These are phyloP conservation scores for Rhagophthalmus giganteus DNA, from an alignment of 2,888 invertebrate genomes.

Conservation along the genomic window DNA sequence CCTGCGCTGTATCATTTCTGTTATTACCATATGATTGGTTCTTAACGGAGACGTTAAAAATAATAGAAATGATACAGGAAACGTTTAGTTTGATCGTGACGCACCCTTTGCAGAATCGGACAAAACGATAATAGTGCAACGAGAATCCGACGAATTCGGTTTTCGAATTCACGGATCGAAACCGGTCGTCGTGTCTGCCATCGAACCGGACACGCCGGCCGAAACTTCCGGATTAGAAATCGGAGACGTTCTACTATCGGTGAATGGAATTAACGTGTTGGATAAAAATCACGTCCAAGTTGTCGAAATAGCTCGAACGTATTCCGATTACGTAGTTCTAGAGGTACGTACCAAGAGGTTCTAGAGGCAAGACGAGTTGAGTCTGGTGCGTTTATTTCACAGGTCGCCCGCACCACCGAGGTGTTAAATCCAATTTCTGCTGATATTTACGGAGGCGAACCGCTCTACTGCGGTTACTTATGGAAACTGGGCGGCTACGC, in stretches of 20 bases:
- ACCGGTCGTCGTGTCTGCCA: constrained; percentile 94
- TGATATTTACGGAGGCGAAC: constrained; percentile 63
- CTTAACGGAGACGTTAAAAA: no score
- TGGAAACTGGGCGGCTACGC: constrained; percentile 71
- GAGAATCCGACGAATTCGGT: constrained; percentile 88
- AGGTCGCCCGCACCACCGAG: constrained; percentile 85
- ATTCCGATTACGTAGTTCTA: constrained; percentile 81
- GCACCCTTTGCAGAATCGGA: constrained; percentile 85
- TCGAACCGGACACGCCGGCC: constrained; percentile 92
- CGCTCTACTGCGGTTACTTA: constrained; percentile 74
- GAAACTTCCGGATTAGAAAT: constrained; percentile 90
- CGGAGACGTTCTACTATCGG: constrained; percentile 90
- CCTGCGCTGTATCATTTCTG: no score
- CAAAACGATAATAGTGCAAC: constrained; percentile 80
- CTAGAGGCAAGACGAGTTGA: no score
- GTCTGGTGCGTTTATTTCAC: no score
- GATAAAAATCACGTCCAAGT: constrained; percentile 94
- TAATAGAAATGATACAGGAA: no score
- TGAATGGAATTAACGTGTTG: constrained; percentile 87
- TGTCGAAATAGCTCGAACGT: constrained; percentile 87
- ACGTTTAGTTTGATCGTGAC: no score
- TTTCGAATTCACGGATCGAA: constrained; percentile 94
- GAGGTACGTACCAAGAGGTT: constrained; percentile 68
- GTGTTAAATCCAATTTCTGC: constrained; percentile 70
- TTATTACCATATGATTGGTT: not conserved